phyloP scores from a whole-genome alignment of 2,888 invertebrate species.

The Lepas anatifera region DNA sequence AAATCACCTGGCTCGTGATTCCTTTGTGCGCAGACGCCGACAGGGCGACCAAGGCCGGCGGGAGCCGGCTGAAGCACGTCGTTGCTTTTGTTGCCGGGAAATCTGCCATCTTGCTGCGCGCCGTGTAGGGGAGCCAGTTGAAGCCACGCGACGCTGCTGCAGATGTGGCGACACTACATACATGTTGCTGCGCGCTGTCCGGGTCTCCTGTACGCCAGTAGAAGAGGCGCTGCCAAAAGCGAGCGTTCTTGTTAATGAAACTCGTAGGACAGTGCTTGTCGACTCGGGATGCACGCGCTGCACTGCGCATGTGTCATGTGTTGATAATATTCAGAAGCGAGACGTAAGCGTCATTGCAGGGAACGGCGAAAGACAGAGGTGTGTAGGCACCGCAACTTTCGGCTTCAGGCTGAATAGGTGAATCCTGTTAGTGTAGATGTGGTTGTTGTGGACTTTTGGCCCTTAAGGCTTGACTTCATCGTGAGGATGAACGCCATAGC shows the following conservation, averaged over 20 bases:
- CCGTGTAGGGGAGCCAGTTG: too few relatives aligned
- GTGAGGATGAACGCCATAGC: conserved; percentile 7
- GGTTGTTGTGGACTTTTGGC: neutral
- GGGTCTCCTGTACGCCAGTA: neutral
- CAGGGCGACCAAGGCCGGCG: neutral
- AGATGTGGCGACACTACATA: neutral
- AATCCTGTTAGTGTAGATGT: neutral
- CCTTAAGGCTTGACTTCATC: neutral
- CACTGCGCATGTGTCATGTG: neutral
- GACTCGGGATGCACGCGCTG: neutral
- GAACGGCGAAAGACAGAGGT: neutral
- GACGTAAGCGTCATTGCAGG: neutral
- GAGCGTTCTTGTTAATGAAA: neutral
- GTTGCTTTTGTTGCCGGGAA: too few relatives aligned
- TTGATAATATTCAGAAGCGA: neutral
- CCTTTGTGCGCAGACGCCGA: neutral
- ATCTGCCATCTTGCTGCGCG: too few relatives aligned
- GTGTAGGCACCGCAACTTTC: neutral
- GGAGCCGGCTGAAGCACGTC: too few relatives aligned
- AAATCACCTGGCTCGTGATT: conserved; percentile 7
- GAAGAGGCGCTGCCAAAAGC: neutral
- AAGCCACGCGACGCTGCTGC: neutral
- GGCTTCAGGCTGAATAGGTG: neutral
- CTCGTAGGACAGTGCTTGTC: neutral
- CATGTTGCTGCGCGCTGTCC: neutral